These are phyloP conservation scores for Microplitis manilae DNA, from an alignment of 2,888 invertebrate species.

Conservation along the genomic window DNA sequence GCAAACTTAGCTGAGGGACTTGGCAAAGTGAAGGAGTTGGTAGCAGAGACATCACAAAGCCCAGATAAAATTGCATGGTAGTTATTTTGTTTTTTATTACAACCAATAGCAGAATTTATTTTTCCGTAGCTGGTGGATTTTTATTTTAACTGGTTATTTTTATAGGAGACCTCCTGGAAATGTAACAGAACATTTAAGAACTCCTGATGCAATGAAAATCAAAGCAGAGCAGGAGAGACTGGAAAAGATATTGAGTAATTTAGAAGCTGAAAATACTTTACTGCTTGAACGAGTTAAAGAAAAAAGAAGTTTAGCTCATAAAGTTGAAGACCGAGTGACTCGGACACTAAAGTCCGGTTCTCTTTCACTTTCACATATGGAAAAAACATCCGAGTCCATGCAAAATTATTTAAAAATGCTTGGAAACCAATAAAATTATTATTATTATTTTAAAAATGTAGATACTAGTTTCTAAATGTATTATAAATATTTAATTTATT, in stretches of 20 bases:
- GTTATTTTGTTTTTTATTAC: slow-evolving; percentile 33
- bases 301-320: slow-evolving; percentile 48
- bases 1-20: slow-evolving; percentile 55
- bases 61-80: slow-evolving; percentile 57
- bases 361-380: slow-evolving; percentile 45
- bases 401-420: slow-evolving; percentile 10
- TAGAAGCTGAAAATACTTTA: slow-evolving; percentile 59
- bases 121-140: slow-evolving; percentile 48
- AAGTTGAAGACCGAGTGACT: slow-evolving; percentile 46
- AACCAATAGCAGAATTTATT: background rate
- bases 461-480: background rate
- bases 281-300: slow-evolving; percentile 53
- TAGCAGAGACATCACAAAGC: slow-evolving; percentile 49
- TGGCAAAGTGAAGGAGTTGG: slow-evolving; percentile 51
- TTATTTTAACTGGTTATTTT: slow-evolving; percentile 18
- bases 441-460: background rate
- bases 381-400: slow-evolving; percentile 44
- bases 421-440: background rate
- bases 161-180: slow-evolving; percentile 65
- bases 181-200: slow-evolving; percentile 58
- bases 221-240: slow-evolving; percentile 54
- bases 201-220: slow-evolving; percentile 58
- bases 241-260: slow-evolving; percentile 49
- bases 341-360: slow-evolving; percentile 43
- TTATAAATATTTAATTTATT: background rate